Evolutionary conservation across 2,888 invertebrate genomes (phyloP).

Genomic region (Biston stratarius): DNA sequence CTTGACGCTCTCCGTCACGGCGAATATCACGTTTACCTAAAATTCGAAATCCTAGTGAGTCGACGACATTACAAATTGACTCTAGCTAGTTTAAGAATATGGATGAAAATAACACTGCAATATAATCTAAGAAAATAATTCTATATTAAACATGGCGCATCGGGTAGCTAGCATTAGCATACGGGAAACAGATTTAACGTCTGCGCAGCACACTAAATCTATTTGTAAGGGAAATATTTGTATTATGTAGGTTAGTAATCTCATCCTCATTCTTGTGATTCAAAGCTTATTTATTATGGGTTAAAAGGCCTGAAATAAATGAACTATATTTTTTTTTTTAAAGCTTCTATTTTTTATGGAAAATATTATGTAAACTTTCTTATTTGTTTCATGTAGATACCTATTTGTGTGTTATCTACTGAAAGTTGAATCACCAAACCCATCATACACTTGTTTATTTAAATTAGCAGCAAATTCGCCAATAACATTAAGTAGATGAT

Average conservation of each 20-base stretch:
- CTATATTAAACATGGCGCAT: slow-evolving; percentile 35
- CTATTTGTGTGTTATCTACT: neutral
- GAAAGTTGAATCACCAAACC: neutral
- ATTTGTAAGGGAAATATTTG: slow-evolving; percentile 43
- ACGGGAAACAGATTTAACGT: slow-evolving; percentile 38
- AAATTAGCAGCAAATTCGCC: neutral
- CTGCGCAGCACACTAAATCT: slow-evolving; percentile 44
- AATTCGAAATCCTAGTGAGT: slow-evolving; percentile 46
- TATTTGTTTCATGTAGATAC: neutral
- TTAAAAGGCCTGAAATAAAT: too few relatives aligned
- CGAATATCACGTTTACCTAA: slow-evolving; percentile 94
- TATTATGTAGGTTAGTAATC: slow-evolving; percentile 17
- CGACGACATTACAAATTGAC: neutral
- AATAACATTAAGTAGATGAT: slow-evolving; percentile 5
- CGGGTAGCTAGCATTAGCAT: slow-evolving; percentile 34
- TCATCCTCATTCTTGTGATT: slow-evolving; percentile 20
- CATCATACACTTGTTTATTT: neutral
- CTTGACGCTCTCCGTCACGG: slow-evolving; percentile 90
- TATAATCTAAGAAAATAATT: slow-evolving; percentile 26
- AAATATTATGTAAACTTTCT: slow-evolving; percentile 1
- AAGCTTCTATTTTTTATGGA: slow-evolving; percentile 16
- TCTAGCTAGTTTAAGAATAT: neutral
- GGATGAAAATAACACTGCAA: neutral
- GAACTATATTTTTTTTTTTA: too few relatives aligned
- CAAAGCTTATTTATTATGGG: too few relatives aligned